These are phyloP conservation scores for Mnemiopsis leidyi DNA, from an alignment of 37 sponge, comb jelly and placozoan genomes.

Conservation along the genomic window DNA sequence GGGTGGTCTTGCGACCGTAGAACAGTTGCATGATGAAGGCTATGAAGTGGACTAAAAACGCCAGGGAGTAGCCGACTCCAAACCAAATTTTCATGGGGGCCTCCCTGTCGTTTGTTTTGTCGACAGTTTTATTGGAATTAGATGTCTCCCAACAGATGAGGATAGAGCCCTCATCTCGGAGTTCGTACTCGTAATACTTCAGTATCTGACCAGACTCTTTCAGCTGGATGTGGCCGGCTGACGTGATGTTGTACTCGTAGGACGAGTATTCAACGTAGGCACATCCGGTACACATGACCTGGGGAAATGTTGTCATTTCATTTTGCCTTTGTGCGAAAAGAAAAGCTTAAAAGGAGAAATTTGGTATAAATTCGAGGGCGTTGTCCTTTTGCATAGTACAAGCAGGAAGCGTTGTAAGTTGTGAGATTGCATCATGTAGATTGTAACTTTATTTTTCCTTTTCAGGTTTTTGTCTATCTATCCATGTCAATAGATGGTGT, in stretches of 20 bases:
- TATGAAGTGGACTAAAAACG: not conserved
- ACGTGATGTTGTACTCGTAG: slow-evolving; percentile 14
- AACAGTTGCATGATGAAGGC: not conserved
- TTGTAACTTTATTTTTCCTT: too few species aligned
- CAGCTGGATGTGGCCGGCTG: not conserved
- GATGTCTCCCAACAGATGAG: not conserved
- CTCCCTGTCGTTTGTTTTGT: not conserved
- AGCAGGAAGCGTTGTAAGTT: too few species aligned
- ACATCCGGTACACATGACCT: slow-evolving; percentile 36
- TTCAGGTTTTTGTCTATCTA: too few species aligned
- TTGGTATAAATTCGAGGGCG: too few species aligned
- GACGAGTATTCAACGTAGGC: not conserved
- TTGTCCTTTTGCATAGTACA: too few species aligned
- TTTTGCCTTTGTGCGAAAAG: too few species aligned
- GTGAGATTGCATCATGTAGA: too few species aligned
- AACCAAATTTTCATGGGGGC: not conserved
- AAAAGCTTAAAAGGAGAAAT: too few species aligned
- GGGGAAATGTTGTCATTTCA: not conserved
- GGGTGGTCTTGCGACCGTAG: slow-evolving; percentile 1
- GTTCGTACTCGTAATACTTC: slow-evolving; percentile 7
- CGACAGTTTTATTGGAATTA: not conserved
- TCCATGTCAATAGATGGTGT: too few species aligned
- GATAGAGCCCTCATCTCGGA: not conserved
- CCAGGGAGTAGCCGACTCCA: slow-evolving; percentile 9
- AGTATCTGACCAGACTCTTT: not conserved